phyloP scores from a whole-genome alignment of 2,113 vertebrate genomes.

The Pedionomus torquatus region DNA sequence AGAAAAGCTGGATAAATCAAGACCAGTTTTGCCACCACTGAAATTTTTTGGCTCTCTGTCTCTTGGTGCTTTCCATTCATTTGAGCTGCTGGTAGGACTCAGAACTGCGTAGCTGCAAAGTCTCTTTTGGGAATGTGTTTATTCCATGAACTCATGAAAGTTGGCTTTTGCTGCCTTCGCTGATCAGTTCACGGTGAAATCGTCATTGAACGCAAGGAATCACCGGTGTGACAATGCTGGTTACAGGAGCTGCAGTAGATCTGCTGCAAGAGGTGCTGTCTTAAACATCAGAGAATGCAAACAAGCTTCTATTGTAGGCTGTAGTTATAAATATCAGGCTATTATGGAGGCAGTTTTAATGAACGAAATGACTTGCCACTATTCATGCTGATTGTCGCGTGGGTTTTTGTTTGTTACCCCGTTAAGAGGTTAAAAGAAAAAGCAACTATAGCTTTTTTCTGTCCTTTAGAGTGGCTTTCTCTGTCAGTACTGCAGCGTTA shows the following conservation, averaged over 20 bases:
- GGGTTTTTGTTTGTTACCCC: slow-evolving; percentile 55
- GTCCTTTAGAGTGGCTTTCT: background rate
- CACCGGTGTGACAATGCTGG: fast-evolving
- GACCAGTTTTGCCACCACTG: background rate
- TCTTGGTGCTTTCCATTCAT: background rate
- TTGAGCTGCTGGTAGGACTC: background rate
- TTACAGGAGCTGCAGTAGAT: background rate
- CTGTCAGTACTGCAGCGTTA: background rate
- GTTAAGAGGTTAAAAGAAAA: slow-evolving; percentile 10
- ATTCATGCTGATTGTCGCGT: slow-evolving; percentile 15
- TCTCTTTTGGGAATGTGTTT: background rate
- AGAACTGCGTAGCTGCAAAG: background rate
- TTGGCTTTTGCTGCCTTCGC: background rate
- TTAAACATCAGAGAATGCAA: slow-evolving; percentile 28
- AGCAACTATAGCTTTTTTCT: background rate
- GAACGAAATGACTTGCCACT: slow-evolving; percentile 31
- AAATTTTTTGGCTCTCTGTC: background rate
- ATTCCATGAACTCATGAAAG: fast-evolving
- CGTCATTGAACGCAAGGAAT: background rate
- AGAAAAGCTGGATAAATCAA: background rate
- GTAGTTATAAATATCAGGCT: slow-evolving; percentile 47
- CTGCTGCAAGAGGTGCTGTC: slow-evolving; percentile 20
- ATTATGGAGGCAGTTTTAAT: slow-evolving; percentile 42
- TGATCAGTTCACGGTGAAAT: background rate
- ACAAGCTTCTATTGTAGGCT: slow-evolving; percentile 34